These are phyloP conservation scores for Strongylocentrotus purpuratus DNA, from an alignment of 35 echinoderm and acorn worm genomes.

Conservation along the genomic window DNA sequence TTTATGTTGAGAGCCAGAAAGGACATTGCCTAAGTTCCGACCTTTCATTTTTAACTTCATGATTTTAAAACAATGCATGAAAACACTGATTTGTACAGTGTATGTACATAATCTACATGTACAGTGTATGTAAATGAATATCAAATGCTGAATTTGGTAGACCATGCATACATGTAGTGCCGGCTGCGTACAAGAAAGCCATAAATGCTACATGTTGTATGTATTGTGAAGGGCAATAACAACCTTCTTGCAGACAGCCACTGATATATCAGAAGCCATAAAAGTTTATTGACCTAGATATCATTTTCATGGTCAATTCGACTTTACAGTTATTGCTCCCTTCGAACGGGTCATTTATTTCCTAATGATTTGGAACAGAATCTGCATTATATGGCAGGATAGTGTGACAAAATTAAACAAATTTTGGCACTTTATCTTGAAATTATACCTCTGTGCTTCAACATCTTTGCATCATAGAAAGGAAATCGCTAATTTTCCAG, in stretches of 20 bases:
- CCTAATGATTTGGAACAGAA: background rate
- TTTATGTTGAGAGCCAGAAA: too few relatives aligned
- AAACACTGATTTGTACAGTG: background rate
- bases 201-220: too few relatives aligned
- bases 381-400: background rate
- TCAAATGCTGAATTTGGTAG: too few relatives aligned
- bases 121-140: too few relatives aligned
- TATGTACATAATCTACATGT: too few relatives aligned
- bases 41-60: background rate
- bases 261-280: background rate
- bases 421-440: background rate
- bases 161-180: too few relatives aligned
- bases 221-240: too few relatives aligned
- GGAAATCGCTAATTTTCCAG: background rate
- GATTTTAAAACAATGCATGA: background rate
- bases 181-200: too few relatives aligned
- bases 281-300: background rate
- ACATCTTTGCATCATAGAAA: background rate
- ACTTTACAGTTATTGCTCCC: background rate
- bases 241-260: too few relatives aligned
- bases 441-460: background rate
- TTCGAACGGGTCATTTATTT: background rate
- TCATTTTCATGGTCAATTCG: background rate
- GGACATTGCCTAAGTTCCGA: too few relatives aligned
- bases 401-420: background rate